These are phyloP conservation scores for Erebia palarica DNA, from an alignment of 2,888 invertebrate species.

Conservation along the genomic window DNA sequence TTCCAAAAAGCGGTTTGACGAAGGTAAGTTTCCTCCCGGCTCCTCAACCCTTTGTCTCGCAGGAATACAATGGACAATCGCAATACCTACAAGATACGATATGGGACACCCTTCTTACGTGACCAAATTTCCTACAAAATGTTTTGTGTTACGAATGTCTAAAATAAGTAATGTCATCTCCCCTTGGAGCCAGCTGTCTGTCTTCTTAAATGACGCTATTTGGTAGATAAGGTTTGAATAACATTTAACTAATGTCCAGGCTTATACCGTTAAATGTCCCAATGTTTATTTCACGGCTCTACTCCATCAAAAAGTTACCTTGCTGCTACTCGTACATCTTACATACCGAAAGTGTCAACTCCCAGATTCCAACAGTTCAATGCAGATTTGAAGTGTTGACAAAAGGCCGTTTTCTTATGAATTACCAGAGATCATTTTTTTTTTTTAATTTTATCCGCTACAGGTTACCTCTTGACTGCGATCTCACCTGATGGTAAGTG, in stretches of 20 bases:
- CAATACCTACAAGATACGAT: conserved; percentile 75
- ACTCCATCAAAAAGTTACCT: too few relatives aligned
- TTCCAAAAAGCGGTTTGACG: conserved; percentile 74
- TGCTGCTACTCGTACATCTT: too few relatives aligned
- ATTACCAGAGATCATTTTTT: too few relatives aligned
- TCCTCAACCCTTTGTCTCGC: conserved; percentile 78
- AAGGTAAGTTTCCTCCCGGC: conserved; percentile 69
- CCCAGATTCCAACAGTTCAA: too few relatives aligned
- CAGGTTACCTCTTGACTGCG: too few relatives aligned
- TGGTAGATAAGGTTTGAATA: conserved; percentile 21
- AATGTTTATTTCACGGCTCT: background rate
- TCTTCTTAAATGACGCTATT: conserved; percentile 39
- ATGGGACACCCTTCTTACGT: conserved; percentile 74
- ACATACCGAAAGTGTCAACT: too few relatives aligned
- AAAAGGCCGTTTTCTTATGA: too few relatives aligned
- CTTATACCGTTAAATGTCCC: background rate
- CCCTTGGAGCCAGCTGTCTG: conserved; percentile 52
- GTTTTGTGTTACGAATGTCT: conserved; percentile 67
- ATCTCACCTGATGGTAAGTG: too few relatives aligned
- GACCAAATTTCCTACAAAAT: conserved; percentile 79
- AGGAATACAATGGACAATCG: conserved; percentile 79
- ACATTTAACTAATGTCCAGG: background rate
- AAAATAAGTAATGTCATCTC: conserved; percentile 76
- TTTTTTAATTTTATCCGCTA: too few relatives aligned
- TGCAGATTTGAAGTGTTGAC: too few relatives aligned